These are phyloP conservation scores for Lycophotia porphyrea DNA, from an alignment of 2,888 invertebrate genomes.

Conservation along the genomic window DNA sequence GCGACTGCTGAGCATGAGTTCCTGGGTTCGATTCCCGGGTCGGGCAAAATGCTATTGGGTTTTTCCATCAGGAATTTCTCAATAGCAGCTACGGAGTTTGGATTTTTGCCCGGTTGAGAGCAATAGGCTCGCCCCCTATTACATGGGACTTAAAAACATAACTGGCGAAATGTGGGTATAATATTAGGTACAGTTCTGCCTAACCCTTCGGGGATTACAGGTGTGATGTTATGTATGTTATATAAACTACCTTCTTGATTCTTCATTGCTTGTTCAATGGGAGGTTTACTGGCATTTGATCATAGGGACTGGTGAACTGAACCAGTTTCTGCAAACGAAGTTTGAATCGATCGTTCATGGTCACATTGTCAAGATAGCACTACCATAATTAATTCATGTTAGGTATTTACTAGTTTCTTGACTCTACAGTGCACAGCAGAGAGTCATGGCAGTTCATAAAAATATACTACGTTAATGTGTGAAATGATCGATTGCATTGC, in stretches of 20 bases:
- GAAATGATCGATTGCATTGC: slow-evolving; percentile 32
- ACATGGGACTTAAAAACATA: too few species aligned
- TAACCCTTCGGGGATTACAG: too few species aligned
- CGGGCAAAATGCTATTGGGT: too few species aligned
- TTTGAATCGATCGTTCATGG: background rate
- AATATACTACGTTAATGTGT: background rate
- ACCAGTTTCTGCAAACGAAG: background rate
- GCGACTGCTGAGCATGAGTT: too few species aligned
- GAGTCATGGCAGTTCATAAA: slow-evolving; percentile 2
- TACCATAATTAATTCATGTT: background rate
- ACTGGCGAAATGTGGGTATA: too few species aligned
- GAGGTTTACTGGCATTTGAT: background rate
- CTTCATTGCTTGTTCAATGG: background rate
- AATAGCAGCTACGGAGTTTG: too few species aligned
- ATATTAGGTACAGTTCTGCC: too few species aligned
- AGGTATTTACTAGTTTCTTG: background rate
- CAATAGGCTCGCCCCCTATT: too few species aligned
- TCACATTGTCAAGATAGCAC: background rate
- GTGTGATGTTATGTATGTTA: too few species aligned
- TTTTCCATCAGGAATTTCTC: too few species aligned
- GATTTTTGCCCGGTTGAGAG: too few species aligned
- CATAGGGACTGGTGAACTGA: background rate
- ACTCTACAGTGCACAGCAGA: background rate
- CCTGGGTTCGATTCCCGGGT: too few species aligned
- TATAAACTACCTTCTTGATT: background rate